Conservation (phyloP, 2,797 vertebrate genomes). For the Macrochelys suwanniensis region DNA sequence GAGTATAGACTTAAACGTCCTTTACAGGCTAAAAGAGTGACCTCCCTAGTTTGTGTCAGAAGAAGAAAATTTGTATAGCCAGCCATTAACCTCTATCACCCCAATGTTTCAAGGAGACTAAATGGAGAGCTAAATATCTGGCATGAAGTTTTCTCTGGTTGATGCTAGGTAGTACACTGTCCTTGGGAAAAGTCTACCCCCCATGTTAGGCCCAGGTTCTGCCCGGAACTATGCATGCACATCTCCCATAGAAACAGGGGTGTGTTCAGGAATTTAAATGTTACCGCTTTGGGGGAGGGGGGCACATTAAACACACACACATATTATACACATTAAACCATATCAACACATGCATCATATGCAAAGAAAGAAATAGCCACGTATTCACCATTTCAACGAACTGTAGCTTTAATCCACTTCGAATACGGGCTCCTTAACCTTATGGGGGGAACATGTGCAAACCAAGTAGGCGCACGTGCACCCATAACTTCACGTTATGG, state of each 20-base stretch:
- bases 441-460: no score
- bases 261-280: no score
- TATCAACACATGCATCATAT: no score
- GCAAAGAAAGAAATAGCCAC: no score
- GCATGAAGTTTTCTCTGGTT: neutral
- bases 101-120: neutral
- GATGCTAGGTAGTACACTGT: neutral
- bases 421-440: no score
- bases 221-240: neutral
- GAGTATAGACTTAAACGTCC: neutral
- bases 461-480: no score
- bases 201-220: neutral
- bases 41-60: neutral
- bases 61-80: neutral
- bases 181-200: neutral
- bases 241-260: neutral
- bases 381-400: no score
- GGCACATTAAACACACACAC: neutral
- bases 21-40: neutral
- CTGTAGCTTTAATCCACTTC: no score
- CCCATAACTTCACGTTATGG: neutral
- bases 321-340: no score
- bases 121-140: neutral
- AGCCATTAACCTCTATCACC: neutral
- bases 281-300: no score